Evolutionary conservation across 35 echinoderm and acorn worm species (phyloP), one percentile per base, ranked within the genome.

Genomic region (Anneissia japonica): DNA sequence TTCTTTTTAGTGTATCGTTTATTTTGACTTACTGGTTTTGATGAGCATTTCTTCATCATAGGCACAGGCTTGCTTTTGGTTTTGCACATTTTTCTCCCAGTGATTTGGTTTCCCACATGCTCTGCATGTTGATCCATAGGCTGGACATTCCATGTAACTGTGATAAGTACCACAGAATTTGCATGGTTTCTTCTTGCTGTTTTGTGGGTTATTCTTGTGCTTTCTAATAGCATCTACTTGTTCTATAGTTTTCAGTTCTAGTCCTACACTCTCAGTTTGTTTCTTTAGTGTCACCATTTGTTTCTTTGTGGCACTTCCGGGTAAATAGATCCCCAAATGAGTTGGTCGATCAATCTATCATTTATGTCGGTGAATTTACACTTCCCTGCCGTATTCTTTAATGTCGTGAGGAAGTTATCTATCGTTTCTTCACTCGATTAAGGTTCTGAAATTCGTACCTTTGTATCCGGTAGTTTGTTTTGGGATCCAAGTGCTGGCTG

Each of bases 81-180:
- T n/a, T 36, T 38, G 46, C 82, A 90, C 19, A 90, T 43, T 41
- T 41, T 64, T 31, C 41, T 38, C 90, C 90, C 46, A 91, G 84
- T 91, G 90, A 46, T 91, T 91, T 2, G 31, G 31, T 45, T 87
- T 91, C 1, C 84, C 77, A 87, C 90, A 91, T 32, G n/a, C 3
- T 17, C 35, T 75, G 30, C 90, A 91, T 39, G 31, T 86, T 14
- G 45, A 81, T 38, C 39, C 73, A 30, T 72, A 74, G 0, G 90
- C 84, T 74, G 90, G 88, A 39, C 90, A 91, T 2, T 79, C 46
- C 1, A 39, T 46, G 34, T 77, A 31, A 26, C 34, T 37, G 32
- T 77, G 75, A 30, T 78, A 30, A 3, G 34, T 0, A 0, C 86
- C 43, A 64, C 86, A 87, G 26, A 36, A 76, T 34, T 36, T 36